These are phyloP conservation scores for Heliconius erato DNA, from an alignment of 2,888 invertebrate genomes.

Conservation along the genomic window DNA sequence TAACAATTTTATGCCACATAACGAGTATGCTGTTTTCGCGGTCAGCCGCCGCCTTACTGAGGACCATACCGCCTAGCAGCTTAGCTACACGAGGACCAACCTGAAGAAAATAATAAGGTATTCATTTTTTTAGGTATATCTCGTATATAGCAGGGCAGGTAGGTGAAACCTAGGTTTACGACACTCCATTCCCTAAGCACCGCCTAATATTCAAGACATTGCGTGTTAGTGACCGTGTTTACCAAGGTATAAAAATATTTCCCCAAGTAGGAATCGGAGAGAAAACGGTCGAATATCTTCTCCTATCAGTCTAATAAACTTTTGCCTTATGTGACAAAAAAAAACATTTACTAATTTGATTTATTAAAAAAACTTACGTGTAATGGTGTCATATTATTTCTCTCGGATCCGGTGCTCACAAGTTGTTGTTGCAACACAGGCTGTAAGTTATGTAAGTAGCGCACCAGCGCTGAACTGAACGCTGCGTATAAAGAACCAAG, in stretches of 20 bases:
- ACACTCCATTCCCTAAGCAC: background rate
- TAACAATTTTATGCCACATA: slow-evolving; percentile 96
- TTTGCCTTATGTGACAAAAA: too few relatives aligned
- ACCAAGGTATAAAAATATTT: too few relatives aligned
- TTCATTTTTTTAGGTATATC: too few relatives aligned
- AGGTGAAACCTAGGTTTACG: background rate
- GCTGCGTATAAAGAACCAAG: slow-evolving; percentile 90
- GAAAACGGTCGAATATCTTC: too few relatives aligned
- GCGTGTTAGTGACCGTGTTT: too few relatives aligned
- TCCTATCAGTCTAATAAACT: too few relatives aligned
- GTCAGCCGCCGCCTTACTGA: slow-evolving; percentile 92
- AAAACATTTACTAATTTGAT: background rate
- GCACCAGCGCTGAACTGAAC: slow-evolving; percentile 91
- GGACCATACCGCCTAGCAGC: slow-evolving; percentile 91
- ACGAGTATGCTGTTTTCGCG: slow-evolving; percentile 95
- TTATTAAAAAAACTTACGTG: slow-evolving; percentile 63
- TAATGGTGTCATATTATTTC: slow-evolving; percentile 76
- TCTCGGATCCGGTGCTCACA: slow-evolving; percentile 67
- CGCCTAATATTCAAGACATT: background rate
- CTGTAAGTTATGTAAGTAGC: slow-evolving; percentile 89
- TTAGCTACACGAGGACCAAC: slow-evolving; percentile 89
- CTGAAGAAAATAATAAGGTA: slow-evolving; percentile 70
- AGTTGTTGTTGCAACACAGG: slow-evolving; percentile 78
- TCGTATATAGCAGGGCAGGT: background rate
- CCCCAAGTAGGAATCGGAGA: too few relatives aligned